Evolutionary conservation across 2,113 vertebrate genomes (phyloP), one percentile per base, ranked within the genome.

Genomic region (Dicaeum eximium): DNA sequence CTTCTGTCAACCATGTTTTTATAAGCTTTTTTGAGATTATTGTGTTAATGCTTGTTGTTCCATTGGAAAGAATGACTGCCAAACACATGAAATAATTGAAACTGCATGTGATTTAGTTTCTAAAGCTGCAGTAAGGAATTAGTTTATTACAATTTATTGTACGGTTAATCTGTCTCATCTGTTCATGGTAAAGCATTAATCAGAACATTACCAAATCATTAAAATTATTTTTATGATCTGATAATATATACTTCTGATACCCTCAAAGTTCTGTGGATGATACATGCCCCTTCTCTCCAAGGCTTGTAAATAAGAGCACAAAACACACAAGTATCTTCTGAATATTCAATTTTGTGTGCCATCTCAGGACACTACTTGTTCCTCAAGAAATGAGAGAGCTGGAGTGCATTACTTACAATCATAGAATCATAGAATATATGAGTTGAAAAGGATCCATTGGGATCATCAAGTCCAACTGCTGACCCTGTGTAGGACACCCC

Each of bases 1-100:
- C 62, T 94, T 95, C 66, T 77, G 81, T 96, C 78, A 93, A 47
- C 72, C 64, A 86, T 88, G 83, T 84, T 98, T 96, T 97, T 71
- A 80, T 93, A 96, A 96, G 66, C 77, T 96, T 96, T 87, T 96
- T 97, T 97, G 71, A 95, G 69, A 95, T 91, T 95, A 85, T 69
- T 78, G 61, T 88, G 67, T 86, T 96, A 89, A 97, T 93, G 57
- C 58, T 95, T 93, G 88, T 94, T 93, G 64, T 96, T 97, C 95
- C 88, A 78, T 35, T 84, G 90, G 88, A 93, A 88, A 96, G 87
- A 94, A 95, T 84, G 73, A 51, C 82, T 97, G 88, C 91, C 92
- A 97, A 97, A 97, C 48, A 86, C 25, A 23, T 91, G 38, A 93
- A 97, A 90, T 96, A 91, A 97, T 88, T 97, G 88, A 96, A 98